Evolutionary conservation across 2,888 invertebrate species (phyloP).

Genomic region (Conchocele bisecta): DNA sequence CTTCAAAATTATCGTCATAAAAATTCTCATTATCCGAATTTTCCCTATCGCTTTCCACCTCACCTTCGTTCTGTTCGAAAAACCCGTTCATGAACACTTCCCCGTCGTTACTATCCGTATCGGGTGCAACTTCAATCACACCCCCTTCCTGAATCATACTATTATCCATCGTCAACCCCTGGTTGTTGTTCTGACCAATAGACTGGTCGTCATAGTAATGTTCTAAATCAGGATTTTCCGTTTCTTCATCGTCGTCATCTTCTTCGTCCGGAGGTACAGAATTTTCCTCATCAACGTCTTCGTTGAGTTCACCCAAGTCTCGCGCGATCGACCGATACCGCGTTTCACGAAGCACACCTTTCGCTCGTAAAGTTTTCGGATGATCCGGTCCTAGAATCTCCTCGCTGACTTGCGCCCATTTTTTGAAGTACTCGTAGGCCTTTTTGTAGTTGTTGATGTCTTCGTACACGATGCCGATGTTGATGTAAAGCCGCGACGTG

Average conservation of each 20-base stretch:
- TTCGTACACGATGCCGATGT: slow-evolving; percentile 81
- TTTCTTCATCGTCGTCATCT: slow-evolving; percentile 66
- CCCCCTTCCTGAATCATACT: slow-evolving; percentile 51
- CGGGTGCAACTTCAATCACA: slow-evolving; percentile 51
- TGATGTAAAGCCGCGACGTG: slow-evolving; percentile 81
- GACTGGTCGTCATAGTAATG: slow-evolving; percentile 76
- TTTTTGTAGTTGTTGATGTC: slow-evolving; percentile 81
- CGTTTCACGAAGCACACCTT: slow-evolving; percentile 79
- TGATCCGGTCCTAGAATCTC: slow-evolving; percentile 81
- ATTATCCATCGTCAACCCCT: slow-evolving; percentile 55
- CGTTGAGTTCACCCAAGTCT: slow-evolving; percentile 72
- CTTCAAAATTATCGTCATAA: slow-evolving; percentile 78
- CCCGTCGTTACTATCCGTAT: slow-evolving; percentile 46
- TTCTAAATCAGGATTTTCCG: slow-evolving; percentile 72
- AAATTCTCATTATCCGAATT: slow-evolving; percentile 76
- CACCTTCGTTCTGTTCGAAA: slow-evolving; percentile 60
- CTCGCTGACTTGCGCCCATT: slow-evolving; percentile 80
- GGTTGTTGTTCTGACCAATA: slow-evolving; percentile 62
- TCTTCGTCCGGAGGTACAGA: no score
- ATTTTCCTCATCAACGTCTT: slow-evolving; percentile 67
- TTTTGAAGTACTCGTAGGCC: slow-evolving; percentile 81
- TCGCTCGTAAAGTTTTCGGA: slow-evolving; percentile 81
- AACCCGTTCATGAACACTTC: slow-evolving; percentile 68
- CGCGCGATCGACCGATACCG: slow-evolving; percentile 78
- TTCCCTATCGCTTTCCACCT: slow-evolving; percentile 66